These are phyloP conservation scores for Sogatella furcifera DNA, from an alignment of 1,140 invertebrate genomes.

Conservation along the genomic window DNA sequence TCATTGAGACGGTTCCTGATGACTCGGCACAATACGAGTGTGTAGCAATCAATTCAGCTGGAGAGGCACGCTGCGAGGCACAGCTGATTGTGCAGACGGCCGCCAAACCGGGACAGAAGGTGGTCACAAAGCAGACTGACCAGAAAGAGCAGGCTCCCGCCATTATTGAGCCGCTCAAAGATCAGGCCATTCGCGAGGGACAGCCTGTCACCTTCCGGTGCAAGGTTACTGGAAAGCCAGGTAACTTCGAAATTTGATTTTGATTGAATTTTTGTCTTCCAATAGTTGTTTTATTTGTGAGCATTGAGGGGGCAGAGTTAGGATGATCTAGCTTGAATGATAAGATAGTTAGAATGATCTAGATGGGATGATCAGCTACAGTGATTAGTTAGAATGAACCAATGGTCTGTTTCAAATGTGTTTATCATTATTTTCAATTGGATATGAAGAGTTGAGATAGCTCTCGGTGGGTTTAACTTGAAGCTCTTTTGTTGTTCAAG, in stretches of 20 bases:
- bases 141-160: slow-evolving; percentile 63
- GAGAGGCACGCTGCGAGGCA: slow-evolving; percentile 83
- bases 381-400: too few species aligned
- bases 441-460: too few species aligned
- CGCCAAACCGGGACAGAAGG: slow-evolving; percentile 39
- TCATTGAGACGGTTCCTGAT: slow-evolving; percentile 72
- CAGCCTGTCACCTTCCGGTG: slow-evolving; percentile 78
- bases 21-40: slow-evolving; percentile 86
- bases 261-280: too few species aligned
- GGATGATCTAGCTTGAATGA: too few species aligned
- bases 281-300: too few species aligned
- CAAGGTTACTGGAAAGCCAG: slow-evolving; percentile 64
- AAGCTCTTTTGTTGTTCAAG: too few species aligned
- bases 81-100: slow-evolving; percentile 58
- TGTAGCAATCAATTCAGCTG: slow-evolving; percentile 80
- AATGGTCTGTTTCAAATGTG: too few species aligned
- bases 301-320: too few species aligned
- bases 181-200: slow-evolving; percentile 76
- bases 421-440: too few species aligned
- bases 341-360: too few species aligned
- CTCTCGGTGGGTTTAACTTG: too few species aligned
- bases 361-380: too few species aligned
- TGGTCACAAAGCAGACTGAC: slow-evolving; percentile 43
- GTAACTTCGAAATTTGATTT: slow-evolving; percentile 32
- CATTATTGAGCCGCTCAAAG: slow-evolving; percentile 67